Conservation (phyloP, 2,113 vertebrate species). For the Salvelinus namaycush region DNA sequence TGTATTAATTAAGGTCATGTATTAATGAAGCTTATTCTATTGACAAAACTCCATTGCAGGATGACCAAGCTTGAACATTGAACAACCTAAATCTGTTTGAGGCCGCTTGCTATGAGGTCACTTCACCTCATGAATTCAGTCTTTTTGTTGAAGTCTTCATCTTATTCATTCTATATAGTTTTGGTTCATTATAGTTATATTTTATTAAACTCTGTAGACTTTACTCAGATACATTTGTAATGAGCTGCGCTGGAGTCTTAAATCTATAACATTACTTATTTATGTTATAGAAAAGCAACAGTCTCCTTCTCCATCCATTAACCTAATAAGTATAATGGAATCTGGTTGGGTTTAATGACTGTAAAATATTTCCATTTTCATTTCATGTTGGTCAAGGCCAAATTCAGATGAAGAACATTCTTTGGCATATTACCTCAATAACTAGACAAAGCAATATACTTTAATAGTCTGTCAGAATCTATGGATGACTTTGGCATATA, state of each 20-base stretch:
- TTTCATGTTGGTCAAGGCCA: conserved; percentile 4
- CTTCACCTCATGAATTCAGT: too few relatives aligned
- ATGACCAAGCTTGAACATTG: too few relatives aligned
- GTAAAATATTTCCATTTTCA: conserved; percentile 12
- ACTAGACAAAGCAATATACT: background rate
- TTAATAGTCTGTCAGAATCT: background rate
- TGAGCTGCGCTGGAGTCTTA: background rate
- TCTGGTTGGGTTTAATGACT: background rate
- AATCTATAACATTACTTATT: conserved; percentile 10
- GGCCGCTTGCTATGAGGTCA: too few relatives aligned
- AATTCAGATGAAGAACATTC: background rate
- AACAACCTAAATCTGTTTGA: too few relatives aligned
- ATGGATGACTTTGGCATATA: background rate
- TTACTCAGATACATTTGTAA: background rate
- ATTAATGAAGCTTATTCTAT: too few relatives aligned
- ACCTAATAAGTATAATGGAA: conserved; percentile 3
- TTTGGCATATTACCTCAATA: background rate
- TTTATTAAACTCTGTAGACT: conserved; percentile 5
- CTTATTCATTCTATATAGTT: too few relatives aligned
- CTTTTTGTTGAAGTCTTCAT: too few relatives aligned
- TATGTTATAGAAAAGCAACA: conserved; percentile 4
- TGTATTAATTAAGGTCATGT: background rate
- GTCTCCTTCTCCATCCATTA: background rate
- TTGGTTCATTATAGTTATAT: background rate
- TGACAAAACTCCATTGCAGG: too few relatives aligned